These are phyloP conservation scores for Tuberolachnus salignus DNA, from an alignment of 2,888 invertebrate genomes.

Conservation along the genomic window DNA sequence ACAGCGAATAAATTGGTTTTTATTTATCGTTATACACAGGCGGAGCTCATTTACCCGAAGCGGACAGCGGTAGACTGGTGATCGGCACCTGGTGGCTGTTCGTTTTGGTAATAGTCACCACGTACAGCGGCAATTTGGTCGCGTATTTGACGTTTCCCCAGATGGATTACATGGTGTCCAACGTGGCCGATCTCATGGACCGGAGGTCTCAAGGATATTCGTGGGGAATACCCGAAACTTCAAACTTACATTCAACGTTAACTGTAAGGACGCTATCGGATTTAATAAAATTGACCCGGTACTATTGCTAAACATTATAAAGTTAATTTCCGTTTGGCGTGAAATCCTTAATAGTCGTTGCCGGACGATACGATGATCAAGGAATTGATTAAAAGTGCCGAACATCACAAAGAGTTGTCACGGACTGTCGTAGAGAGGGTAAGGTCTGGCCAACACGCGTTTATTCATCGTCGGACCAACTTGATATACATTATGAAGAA, in stretches of 20 bases:
- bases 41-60: slow-evolving; percentile 83
- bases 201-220: slow-evolving; percentile 66
- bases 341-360: slow-evolving; percentile 36
- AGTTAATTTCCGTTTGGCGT: background rate
- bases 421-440: slow-evolving; percentile 67
- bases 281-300: background rate
- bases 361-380: slow-evolving; percentile 68
- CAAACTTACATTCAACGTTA: slow-evolving; percentile 74
- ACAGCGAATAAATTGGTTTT: no score
- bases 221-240: slow-evolving; percentile 78
- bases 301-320: no score
- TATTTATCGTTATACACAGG: slow-evolving; percentile 66
- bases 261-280: slow-evolving; percentile 62
- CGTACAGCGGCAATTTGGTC: slow-evolving; percentile 90
- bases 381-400: slow-evolving; percentile 68
- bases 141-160: slow-evolving; percentile 91
- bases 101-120: slow-evolving; percentile 85
- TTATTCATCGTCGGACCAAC: slow-evolving; percentile 82
- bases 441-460: slow-evolving; percentile 72
- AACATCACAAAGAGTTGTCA: slow-evolving; percentile 64
- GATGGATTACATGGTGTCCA: slow-evolving; percentile 74
- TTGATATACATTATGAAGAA: slow-evolving; percentile 75
- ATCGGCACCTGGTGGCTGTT: slow-evolving; percentile 93
- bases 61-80: slow-evolving; percentile 83
- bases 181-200: slow-evolving; percentile 70